phyloP scores from a whole-genome alignment of 2,113 vertebrate species.

The Neodon shergylaensis region DNA sequence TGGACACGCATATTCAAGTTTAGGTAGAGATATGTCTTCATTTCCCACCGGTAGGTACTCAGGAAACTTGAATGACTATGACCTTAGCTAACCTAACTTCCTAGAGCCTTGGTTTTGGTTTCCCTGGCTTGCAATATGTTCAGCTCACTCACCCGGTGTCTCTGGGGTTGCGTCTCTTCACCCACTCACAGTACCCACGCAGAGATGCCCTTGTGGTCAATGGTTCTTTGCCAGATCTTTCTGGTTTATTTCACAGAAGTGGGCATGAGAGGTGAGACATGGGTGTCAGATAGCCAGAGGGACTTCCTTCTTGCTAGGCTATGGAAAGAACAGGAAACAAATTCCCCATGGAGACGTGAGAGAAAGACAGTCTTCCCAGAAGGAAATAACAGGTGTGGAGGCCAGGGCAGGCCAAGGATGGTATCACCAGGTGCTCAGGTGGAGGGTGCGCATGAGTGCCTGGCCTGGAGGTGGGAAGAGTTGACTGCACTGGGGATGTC shows the following conservation, averaged over 20 bases:
- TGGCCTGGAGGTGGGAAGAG: background rate
- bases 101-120: background rate
- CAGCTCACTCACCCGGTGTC: background rate
- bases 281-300: background rate
- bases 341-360: background rate
- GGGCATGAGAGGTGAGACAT: background rate
- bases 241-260: background rate
- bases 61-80: background rate
- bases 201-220: background rate
- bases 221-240: background rate
- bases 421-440: fast-evolving
- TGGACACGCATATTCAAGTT: background rate
- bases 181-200: background rate
- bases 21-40: background rate
- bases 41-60: background rate
- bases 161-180: background rate
- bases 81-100: background rate
- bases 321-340: background rate
- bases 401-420: background rate
- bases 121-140: background rate
- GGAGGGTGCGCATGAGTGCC: background rate
- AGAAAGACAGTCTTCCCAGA: background rate
- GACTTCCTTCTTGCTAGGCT: background rate
- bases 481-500: fast-evolving
- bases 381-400: background rate